Evolutionary conservation across 2,113 vertebrate species (phyloP).

Genomic region (Thryonomys swinderianus): DNA sequence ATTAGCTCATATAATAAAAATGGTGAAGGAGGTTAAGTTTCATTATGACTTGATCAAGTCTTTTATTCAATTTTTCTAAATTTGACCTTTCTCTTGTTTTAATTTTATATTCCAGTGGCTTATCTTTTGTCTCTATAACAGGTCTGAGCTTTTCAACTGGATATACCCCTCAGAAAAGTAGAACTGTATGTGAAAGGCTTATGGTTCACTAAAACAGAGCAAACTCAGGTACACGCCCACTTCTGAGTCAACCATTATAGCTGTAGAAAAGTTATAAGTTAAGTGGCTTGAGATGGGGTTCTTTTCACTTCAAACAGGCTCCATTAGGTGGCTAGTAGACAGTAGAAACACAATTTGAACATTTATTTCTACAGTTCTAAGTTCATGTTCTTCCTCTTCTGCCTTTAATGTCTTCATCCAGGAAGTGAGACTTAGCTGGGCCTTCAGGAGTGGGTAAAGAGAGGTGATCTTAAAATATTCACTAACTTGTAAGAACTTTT

Average conservation of each 20-base stretch:
- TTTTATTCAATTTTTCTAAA: not conserved
- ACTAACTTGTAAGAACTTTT: conserved; percentile 49
- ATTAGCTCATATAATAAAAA: not conserved
- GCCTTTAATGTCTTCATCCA: not conserved
- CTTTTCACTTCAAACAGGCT: not conserved
- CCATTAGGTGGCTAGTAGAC: not conserved
- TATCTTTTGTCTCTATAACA: not conserved
- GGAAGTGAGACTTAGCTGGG: not conserved
- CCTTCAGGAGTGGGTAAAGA: conserved; percentile 13
- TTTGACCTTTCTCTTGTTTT: conserved; percentile 2
- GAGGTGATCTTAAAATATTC: conserved; percentile 69
- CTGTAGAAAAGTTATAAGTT: not conserved
- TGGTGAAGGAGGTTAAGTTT: not conserved
- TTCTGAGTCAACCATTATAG: not conserved
- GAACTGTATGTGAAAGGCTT: not conserved
- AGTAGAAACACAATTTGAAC: not conserved
- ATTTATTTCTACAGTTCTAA: not conserved
- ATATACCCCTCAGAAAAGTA: not conserved
- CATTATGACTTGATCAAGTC: not conserved
- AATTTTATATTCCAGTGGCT: not conserved
- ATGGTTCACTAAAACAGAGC: not conserved
- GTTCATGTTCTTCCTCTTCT: not conserved
- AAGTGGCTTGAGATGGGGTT: not conserved
- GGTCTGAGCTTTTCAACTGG: not conserved
- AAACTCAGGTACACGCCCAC: not conserved